Percentiles rank a stretch among this genome's conserved stretches.
These are phyloP conservation scores for Phrynocephalus guinanensis DNA, from an alignment of 2,797 vertebrate species.

Conservation along the genomic window DNA sequence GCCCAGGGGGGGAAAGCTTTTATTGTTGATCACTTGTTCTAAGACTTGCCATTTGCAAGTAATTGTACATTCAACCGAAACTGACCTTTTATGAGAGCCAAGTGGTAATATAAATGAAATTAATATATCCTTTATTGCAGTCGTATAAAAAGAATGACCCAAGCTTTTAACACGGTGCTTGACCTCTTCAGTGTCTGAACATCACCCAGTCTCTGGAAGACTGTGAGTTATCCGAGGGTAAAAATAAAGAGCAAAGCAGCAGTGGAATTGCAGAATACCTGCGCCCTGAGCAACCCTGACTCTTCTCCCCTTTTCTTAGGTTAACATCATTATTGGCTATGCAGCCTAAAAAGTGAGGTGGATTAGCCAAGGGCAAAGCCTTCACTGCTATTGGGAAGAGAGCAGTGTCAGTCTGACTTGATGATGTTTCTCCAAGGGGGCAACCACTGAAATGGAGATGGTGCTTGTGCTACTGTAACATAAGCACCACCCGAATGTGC, in stretches of 20 bases:
- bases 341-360: not conserved
- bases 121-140: constrained; percentile 77
- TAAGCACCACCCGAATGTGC: constrained; percentile 6
- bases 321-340: not conserved
- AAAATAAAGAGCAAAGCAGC: constrained; percentile 59
- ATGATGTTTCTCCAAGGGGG: not conserved
- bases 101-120: constrained; percentile 75
- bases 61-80: constrained; percentile 75
- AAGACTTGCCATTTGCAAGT: constrained; percentile 73
- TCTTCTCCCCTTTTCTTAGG: constrained; percentile 47
- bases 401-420: not conserved
- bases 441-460: not conserved
- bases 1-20: constrained; percentile 62
- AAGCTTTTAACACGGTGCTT: constrained; percentile 74
- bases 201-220: constrained; percentile 66
- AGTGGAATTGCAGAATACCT: constrained; percentile 62
- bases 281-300: constrained; percentile 44
- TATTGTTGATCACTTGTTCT: constrained; percentile 74
- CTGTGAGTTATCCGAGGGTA: constrained; percentile 60
- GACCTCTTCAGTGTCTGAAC: constrained; percentile 70
- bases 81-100: constrained; percentile 76
- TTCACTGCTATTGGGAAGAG: not conserved
- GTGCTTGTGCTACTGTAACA: constrained; percentile 25
- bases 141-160: constrained; percentile 75
- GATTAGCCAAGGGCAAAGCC: not conserved